Evolutionary conservation across 2,113 vertebrate genomes (phyloP).

Genomic region (Oncorhynchus gorbuscha): DNA sequence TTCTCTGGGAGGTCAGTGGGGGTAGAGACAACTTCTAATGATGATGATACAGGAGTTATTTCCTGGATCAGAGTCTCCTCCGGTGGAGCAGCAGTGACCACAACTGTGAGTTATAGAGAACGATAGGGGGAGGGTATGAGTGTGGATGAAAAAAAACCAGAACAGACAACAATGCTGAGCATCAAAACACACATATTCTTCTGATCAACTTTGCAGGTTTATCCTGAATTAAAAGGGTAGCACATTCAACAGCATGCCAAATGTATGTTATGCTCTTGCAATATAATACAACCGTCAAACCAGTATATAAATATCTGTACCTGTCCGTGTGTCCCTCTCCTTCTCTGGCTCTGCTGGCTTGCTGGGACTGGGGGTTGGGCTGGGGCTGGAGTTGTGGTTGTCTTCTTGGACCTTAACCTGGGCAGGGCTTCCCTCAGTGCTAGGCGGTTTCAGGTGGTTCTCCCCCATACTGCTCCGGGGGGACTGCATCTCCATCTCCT

Average conservation of each 20-base stretch:
- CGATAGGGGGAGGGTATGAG: no score
- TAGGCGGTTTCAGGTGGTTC: conserved; percentile 61
- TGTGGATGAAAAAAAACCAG: no score
- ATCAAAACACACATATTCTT: no score
- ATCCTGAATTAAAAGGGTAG: no score
- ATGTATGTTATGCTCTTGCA: no score
- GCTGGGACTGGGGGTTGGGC: not conserved
- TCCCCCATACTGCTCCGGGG: conserved; percentile 71
- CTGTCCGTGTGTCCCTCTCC: not conserved
- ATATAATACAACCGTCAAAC: no score
- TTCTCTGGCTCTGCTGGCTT: not conserved
- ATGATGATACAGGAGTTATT: not conserved
- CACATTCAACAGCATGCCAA: no score
- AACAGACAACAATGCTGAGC: no score
- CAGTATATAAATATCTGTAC: not conserved
- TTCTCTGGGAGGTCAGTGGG: not conserved
- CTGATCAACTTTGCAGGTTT: no score
- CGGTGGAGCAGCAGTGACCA: not conserved
- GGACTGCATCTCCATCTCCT: conserved; percentile 87
- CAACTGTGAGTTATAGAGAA: no score
- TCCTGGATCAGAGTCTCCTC: not conserved
- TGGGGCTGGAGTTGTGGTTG: not conserved
- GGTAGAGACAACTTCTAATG: not conserved
- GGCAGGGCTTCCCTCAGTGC: conserved; percentile 52
- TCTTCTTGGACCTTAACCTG: conserved; percentile 33